Base-by-base conservation (phyloP, 2,888 invertebrate species). In the Dasysyrphus albostriatus region DNA sequence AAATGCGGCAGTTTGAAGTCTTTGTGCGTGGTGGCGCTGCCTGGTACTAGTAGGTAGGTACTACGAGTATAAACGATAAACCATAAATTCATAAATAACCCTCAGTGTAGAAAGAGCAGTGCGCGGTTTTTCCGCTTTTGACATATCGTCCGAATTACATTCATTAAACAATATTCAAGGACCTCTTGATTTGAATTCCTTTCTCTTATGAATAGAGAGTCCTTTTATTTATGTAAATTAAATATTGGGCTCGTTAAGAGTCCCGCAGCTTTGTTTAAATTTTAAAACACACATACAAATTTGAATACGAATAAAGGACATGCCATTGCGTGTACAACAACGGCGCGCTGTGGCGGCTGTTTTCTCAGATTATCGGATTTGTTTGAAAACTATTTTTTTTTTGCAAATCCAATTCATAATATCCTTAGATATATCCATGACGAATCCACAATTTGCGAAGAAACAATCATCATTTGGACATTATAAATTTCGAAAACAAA, bases 21-120 rank as follows among this genome's bases (percentile, higher is more conserved):
- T 37, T n/a, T 77, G 69, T 85, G 84, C 83, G 83, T 84, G 58
- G 72, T 82, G 76, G 76, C 63, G 81, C 70, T 70, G 81, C 44
- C 37, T 47, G 63, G 37, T 24, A 61, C 75, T 12, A 5, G 24
- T 24, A 2, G 24, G 3, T 1, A 2, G 34, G 39, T 32, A 8
- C 51, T 19, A n/a, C n/a, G 42, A 7, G 32, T 32, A 32, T 32
- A 6, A 32, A 32, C 24, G 24, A 24, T 24, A 63, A 8, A 49
- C 34, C 3, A 51, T 37, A n/a, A n/a, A 39, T 42, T 32, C 39
- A 37, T 54, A 24, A 51, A n/a, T 24, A 51, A 51, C 51, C 51
- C 51, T 51, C 29, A 12, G 7, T 19, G 19, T 19, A 49, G 83
- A 70, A 74, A 54, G 84, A 79, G 72, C 76, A 69, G 42, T 42